Percentiles rank a stretch among this genome's conserved stretches.
These are phyloP conservation scores for Podarcis cretensis DNA, from an alignment of 2,113 vertebrate species.

Conservation along the genomic window DNA sequence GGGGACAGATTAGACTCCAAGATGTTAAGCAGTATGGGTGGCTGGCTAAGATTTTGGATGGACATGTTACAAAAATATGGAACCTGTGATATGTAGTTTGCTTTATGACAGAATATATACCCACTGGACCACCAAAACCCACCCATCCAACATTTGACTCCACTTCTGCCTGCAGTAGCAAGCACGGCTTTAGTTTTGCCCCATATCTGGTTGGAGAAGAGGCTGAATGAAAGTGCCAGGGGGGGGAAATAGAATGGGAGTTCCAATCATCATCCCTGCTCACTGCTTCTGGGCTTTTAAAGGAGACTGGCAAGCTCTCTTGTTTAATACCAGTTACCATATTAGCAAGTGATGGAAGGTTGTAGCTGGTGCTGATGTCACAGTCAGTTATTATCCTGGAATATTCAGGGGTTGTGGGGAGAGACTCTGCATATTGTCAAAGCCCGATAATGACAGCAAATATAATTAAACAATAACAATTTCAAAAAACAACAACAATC, in stretches of 20 bases:
- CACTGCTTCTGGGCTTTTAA: not conserved
- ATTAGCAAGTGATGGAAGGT: not conserved
- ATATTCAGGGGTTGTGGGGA: not conserved
- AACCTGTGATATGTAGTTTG: not conserved
- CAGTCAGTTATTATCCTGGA: not conserved
- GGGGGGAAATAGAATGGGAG: not conserved
- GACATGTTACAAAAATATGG: not conserved
- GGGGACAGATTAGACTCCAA: not conserved
- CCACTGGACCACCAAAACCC: not conserved
- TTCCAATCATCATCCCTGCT: not conserved
- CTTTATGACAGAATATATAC: not conserved
- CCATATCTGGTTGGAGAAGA: not conserved
- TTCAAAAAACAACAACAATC: too few species aligned
- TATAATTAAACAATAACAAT: not conserved
- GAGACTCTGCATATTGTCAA: not conserved
- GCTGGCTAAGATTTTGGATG: not conserved
- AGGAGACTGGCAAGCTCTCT: not conserved
- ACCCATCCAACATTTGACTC: not conserved
- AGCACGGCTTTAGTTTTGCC: not conserved
- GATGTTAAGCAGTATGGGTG: not conserved
- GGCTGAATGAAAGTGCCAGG: not conserved
- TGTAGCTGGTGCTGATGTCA: not conserved
- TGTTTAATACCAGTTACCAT: not conserved
- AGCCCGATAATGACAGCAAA: not conserved
- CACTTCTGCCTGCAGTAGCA: not conserved